Percentiles rank a stretch among this genome's conserved stretches.
Evolutionary conservation across 2,797 vertebrate genomes (phyloP).

Genomic region (Mus spretus): DNA sequence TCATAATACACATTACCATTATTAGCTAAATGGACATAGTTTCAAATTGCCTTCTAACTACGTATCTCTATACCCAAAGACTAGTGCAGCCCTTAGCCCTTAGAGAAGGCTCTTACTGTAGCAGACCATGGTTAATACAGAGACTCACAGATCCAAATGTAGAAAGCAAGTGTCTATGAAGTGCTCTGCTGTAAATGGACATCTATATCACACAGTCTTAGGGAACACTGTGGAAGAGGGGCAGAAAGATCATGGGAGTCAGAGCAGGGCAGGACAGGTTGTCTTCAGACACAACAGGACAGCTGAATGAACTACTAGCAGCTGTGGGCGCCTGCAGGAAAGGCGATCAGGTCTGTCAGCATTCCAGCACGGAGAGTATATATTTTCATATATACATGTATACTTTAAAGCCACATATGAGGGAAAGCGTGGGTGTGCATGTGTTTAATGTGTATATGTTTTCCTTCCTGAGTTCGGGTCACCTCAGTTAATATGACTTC

Average conservation of each 20-base stretch:
- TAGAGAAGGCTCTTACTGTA: not conserved
- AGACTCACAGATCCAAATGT: not conserved
- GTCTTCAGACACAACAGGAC: not conserved
- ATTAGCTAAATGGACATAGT: not conserved
- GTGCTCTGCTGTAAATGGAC: not conserved
- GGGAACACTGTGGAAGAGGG: not conserved
- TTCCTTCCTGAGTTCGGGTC: not conserved
- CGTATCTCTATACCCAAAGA: not conserved
- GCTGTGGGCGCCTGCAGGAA: not conserved
- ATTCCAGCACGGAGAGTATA: not conserved
- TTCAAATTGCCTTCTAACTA: not conserved
- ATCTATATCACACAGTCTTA: not conserved
- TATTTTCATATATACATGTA: not conserved
- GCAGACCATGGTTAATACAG: not conserved
- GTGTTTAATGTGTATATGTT: not conserved
- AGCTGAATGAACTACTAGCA: not conserved
- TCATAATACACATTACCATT: not conserved
- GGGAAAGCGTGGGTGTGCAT: not conserved
- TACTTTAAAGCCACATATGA: not conserved
- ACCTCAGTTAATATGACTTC: not conserved
- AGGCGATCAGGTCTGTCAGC: not conserved
- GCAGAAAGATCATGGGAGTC: not conserved
- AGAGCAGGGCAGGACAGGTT: not conserved
- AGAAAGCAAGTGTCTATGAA: not conserved
- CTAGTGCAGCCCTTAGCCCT: not conserved